These are phyloP conservation scores for Chiridota heheva DNA, from an alignment of 35 echinoderm and acorn worm genomes.

Conservation along the genomic window DNA sequence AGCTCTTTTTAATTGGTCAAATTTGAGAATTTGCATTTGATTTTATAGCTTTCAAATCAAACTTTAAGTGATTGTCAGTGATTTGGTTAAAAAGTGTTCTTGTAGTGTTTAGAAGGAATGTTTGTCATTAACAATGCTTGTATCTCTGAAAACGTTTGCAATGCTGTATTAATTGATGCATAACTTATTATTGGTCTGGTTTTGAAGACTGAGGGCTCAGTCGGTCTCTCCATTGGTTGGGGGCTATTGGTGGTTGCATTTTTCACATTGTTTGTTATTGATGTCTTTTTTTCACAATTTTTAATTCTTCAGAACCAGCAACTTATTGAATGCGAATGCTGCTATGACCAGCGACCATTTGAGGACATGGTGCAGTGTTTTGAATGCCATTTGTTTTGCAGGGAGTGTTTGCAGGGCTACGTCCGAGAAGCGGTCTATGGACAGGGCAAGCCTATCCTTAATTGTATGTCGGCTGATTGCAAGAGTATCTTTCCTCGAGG, in stretches of 20 bases:
- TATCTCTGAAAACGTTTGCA: background rate
- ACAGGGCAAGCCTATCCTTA: constrained; percentile 72
- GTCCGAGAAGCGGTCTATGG: constrained; percentile 69
- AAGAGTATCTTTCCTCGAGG: constrained; percentile 77
- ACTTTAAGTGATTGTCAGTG: no score
- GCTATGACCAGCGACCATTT: constrained; percentile 75
- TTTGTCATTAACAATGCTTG: no score
- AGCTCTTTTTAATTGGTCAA: no score
- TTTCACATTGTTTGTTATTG: background rate
- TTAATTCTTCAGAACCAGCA: constrained; percentile 14
- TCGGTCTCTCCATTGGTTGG: background rate
- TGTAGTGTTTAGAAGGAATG: no score
- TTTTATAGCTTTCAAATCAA: no score
- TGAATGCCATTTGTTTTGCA: constrained; percentile 86
- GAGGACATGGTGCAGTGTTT: constrained; percentile 91
- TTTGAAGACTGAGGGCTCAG: background rate
- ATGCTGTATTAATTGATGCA: background rate
- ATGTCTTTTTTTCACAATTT: background rate
- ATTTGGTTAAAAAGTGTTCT: no score
- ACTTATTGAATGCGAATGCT: constrained; percentile 86
- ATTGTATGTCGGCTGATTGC: constrained; percentile 77
- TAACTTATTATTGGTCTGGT: background rate
- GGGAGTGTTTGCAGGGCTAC: constrained; percentile 65
- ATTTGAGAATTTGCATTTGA: no score
- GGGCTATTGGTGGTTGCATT: background rate